Conservation (phyloP, 2,888 invertebrate genomes). For the Oxyteleia sp. region DNA sequence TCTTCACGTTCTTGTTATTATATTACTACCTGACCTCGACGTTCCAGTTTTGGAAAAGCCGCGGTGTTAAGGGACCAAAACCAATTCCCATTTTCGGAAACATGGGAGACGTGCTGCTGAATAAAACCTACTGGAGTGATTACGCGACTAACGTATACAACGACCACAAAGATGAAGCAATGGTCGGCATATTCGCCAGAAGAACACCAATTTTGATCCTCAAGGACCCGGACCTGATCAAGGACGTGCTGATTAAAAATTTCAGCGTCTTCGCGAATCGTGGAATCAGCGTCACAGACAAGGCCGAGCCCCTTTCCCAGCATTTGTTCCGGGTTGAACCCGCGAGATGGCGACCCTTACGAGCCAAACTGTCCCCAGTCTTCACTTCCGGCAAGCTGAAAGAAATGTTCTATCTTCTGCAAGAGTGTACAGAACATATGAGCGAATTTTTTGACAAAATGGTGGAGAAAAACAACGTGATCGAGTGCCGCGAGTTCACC, state of each 20-base stretch:
- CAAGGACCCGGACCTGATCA: slow-evolving; percentile 84
- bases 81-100: too few species aligned
- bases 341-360: slow-evolving; percentile 88
- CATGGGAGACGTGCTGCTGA: too few species aligned
- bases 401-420: slow-evolving; percentile 88
- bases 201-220: slow-evolving; percentile 85
- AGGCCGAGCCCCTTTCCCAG: slow-evolving; percentile 87
- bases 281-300: slow-evolving; percentile 84
- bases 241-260: slow-evolving; percentile 86
- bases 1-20: too few species aligned
- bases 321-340: slow-evolving; percentile 87
- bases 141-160: too few species aligned
- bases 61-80: too few species aligned
- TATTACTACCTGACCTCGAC: too few species aligned
- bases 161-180: slow-evolving; percentile 63
- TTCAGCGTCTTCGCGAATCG: slow-evolving; percentile 84
- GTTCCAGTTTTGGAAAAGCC: too few species aligned
- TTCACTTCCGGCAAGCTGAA: slow-evolving; percentile 88
- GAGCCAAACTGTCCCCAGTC: slow-evolving; percentile 88
- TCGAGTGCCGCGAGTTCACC: slow-evolving; percentile 83
- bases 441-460: slow-evolving; percentile 86
- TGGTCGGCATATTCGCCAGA: slow-evolving; percentile 86
- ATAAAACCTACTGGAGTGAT: too few species aligned
- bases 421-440: too few species aligned
- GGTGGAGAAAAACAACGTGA: slow-evolving; percentile 80